A percentile compares a stretch with the other conserved stretches of the same genome.
Evolutionary conservation across 1,140 invertebrate species (phyloP).

Genomic region (Drosophila elegans): DNA sequence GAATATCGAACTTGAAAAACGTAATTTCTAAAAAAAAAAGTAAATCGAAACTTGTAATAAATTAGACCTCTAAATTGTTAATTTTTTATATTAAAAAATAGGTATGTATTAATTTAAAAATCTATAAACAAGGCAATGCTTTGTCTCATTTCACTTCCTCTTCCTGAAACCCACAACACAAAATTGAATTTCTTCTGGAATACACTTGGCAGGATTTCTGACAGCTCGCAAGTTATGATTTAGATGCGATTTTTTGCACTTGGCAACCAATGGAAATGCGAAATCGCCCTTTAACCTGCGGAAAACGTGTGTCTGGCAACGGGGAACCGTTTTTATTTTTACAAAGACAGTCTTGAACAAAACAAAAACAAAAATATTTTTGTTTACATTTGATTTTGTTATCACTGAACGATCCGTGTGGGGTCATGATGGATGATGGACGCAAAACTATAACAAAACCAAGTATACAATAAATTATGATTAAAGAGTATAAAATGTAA

Average conservation of each 20-base stretch:
- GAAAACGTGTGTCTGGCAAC: constrained; percentile 49
- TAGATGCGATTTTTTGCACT: constrained; percentile 46
- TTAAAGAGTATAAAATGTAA: too few species aligned
- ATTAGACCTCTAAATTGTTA: too few species aligned
- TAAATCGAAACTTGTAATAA: too few species aligned
- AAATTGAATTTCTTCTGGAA: not conserved
- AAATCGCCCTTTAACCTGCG: constrained; percentile 34
- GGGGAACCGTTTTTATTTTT: constrained; percentile 23
- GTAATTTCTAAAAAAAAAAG: too few species aligned
- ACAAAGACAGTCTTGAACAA: constrained; percentile 7
- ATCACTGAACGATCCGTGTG: constrained; percentile 23
- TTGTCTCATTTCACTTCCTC: constrained; percentile 20
- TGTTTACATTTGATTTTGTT: constrained; percentile 56
- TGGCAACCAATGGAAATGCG: constrained; percentile 47
- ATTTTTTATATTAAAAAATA: too few species aligned
- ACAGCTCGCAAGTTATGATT: constrained; percentile 29
- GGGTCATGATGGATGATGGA: not conserved
- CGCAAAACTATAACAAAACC: not conserved
- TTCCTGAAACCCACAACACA: not conserved
- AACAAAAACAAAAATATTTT: constrained; percentile 69
- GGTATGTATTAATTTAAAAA: not conserved
- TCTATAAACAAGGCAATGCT: not conserved
- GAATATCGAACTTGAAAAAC: too few species aligned
- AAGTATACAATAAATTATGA: too few species aligned
- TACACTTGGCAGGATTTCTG: constrained; percentile 21